Conservation (phyloP, 2,888 invertebrate genomes). For the Polylopha cassiicola region DNA sequence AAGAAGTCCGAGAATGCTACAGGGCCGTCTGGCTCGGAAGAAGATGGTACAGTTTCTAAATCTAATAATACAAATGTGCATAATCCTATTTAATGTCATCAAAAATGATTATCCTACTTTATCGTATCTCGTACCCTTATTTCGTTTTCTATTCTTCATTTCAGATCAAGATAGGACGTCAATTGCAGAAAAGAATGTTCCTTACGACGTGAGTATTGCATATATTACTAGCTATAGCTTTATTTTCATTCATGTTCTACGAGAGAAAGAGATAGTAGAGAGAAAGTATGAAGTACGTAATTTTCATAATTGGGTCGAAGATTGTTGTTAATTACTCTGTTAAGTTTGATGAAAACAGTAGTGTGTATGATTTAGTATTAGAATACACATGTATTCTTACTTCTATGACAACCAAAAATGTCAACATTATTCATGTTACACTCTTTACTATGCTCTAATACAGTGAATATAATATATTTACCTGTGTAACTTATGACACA, state of each 20-base stretch:
- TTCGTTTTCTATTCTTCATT: conserved; percentile 52
- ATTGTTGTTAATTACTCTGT: conserved; percentile 35
- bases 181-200: conserved; percentile 78
- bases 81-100: conserved; percentile 42
- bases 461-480: no score
- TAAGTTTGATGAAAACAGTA: no score
- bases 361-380: no score
- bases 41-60: conserved; percentile 73
- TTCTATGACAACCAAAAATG: no score
- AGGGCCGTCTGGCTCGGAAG: conserved; percentile 78
- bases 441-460: no score
- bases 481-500: no score
- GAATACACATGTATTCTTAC: no score
- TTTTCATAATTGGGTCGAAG: conserved; percentile 32
- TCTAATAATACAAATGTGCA: conserved; percentile 43
- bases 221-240: conserved; percentile 29
- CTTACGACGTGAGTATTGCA: conserved; percentile 78
- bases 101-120: conserved; percentile 24
- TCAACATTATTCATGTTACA: no score
- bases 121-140: conserved; percentile 32
- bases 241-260: conserved; percentile 42
- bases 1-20: conserved; percentile 78
- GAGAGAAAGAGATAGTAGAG: conserved; percentile 27
- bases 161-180: conserved; percentile 79
- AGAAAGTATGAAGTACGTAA: conserved; percentile 35